Percentiles rank a stretch among this genome's conserved stretches.
Conservation (phyloP, 1,140 invertebrate species). For the Diprion similis region DNA sequence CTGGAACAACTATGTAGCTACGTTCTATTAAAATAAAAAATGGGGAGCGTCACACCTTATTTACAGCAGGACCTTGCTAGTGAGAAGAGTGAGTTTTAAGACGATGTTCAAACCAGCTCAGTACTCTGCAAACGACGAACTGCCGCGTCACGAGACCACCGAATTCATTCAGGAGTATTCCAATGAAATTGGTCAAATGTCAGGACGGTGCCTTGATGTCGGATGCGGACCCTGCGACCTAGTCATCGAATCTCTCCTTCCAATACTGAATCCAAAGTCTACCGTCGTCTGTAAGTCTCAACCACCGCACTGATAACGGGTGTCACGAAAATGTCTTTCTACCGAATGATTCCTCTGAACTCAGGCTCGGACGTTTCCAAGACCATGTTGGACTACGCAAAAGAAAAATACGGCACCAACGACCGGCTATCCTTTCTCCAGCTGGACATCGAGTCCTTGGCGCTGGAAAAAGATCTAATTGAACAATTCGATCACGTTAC, state of each 20-base stretch:
- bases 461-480: conserved; percentile 59
- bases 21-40: no score
- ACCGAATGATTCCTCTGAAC: no score
- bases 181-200: conserved; percentile 59
- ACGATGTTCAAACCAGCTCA: neutral
- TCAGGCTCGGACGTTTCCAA: conserved; percentile 73
- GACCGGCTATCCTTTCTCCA: conserved; percentile 66
- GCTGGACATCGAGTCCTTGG: conserved; percentile 69
- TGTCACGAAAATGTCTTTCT: no score
- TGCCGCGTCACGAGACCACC: conserved; percentile 73
- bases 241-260: conserved; percentile 71
- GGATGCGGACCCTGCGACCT: conserved; percentile 83
- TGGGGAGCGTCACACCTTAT: no score
- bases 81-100: neutral
- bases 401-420: conserved; percentile 57
- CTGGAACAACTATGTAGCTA: no score
- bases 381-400: conserved; percentile 75
- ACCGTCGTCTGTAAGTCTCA: conserved; percentile 42
- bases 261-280: conserved; percentile 62
- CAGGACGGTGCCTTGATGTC: conserved; percentile 70
- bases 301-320: no score
- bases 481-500: conserved; percentile 75
- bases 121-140: conserved; percentile 69
- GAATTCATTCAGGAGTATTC: conserved; percentile 72
- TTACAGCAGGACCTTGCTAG: no score